Percentiles rank a stretch among this genome's conserved stretches.
Evolutionary conservation across 1,140 invertebrate species (phyloP).

Genomic region (Portunus trituberculatus): DNA sequence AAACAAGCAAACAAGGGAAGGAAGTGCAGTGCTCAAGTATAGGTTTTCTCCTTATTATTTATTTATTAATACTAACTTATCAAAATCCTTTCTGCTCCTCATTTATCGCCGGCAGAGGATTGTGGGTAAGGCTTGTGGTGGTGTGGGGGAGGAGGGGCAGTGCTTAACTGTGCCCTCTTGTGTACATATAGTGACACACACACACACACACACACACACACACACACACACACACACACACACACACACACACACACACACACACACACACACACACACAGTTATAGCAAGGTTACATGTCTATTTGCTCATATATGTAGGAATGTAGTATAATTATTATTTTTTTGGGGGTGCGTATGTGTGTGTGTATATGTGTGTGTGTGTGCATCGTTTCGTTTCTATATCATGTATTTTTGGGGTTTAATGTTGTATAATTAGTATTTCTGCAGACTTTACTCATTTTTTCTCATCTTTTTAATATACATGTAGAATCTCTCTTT

Average conservation of each 20-base stretch:
- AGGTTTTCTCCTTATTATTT: neutral
- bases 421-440: neutral
- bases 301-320: constrained; percentile 11
- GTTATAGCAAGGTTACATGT: too few relatives aligned
- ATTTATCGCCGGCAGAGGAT: neutral
- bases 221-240: too few relatives aligned
- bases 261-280: neutral
- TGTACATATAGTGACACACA: too few relatives aligned
- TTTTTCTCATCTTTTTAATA: neutral
- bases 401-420: neutral
- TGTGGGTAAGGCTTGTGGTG: neutral
- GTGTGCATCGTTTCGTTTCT: neutral
- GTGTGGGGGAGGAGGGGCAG: neutral
- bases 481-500: neutral
- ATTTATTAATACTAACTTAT: neutral
- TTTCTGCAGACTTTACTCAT: neutral
- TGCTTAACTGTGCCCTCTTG: neutral
- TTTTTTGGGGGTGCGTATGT: too few relatives aligned
- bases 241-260: too few relatives aligned
- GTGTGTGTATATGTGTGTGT: neutral
- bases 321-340: constrained; percentile 4
- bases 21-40: constrained; percentile 1
- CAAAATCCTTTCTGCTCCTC: neutral
- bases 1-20: neutral
- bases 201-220: too few relatives aligned